Evolutionary conservation across 37 sponge, comb jelly and placozoan genomes (phyloP).

Genomic region (Amphimedon queenslandica): DNA sequence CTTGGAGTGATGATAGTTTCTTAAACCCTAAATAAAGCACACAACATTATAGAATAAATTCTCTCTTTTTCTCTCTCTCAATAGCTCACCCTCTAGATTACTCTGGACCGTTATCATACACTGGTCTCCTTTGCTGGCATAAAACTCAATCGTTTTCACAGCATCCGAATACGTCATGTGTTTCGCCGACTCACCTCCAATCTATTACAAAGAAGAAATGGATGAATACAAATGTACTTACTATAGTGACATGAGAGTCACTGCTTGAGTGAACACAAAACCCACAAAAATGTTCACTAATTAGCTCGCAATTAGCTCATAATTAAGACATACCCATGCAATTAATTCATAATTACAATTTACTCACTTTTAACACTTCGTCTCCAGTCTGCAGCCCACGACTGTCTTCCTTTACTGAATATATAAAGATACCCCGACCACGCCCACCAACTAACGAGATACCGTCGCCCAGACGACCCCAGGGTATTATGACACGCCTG

Average conservation of each 20-base stretch:
- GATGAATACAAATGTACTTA: not conserved
- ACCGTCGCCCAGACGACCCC: slow-evolving; percentile 10
- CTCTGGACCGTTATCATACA: not conserved
- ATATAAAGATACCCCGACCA: slow-evolving; percentile 38
- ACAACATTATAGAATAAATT: not conserved
- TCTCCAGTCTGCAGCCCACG: slow-evolving; percentile 36
- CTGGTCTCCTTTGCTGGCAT: not conserved
- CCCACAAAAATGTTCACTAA: not conserved
- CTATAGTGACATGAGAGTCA: not conserved
- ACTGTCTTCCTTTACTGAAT: not conserved
- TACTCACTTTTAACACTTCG: slow-evolving; percentile 17
- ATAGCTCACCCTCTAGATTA: not conserved
- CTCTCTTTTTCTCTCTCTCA: not conserved
- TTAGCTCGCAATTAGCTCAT: too few relatives aligned
- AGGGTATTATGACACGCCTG: slow-evolving; percentile 7
- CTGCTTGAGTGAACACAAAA: not conserved
- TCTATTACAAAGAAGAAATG: not conserved
- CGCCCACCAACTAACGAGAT: slow-evolving; percentile 43
- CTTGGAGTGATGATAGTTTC: not conserved
- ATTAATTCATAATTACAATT: too few relatives aligned
- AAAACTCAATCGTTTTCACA: slow-evolving; percentile 3
- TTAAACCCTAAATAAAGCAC: not conserved
- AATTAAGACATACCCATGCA: too few relatives aligned
- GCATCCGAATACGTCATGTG: slow-evolving; percentile 30
- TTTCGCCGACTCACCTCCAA: not conserved